phyloP scores from a whole-genome alignment of 2,113 vertebrate genomes.

The Morone chrysops region DNA sequence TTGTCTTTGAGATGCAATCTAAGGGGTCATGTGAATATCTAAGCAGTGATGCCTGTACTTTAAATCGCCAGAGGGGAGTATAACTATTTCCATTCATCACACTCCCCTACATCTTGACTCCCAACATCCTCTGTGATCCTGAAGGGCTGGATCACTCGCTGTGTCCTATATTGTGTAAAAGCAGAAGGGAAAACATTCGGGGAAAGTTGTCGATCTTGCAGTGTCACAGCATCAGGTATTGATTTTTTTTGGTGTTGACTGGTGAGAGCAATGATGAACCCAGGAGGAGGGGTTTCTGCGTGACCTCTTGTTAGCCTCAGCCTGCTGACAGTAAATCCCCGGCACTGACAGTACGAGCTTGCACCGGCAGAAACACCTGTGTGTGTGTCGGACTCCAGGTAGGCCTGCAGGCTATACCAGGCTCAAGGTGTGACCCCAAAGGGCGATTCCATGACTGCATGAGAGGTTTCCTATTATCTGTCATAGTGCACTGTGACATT shows the following conservation, averaged over 20 bases:
- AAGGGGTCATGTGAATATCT: slow-evolving; percentile 33
- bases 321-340: slow-evolving; percentile 32
- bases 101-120: slow-evolving; percentile 6
- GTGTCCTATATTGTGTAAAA: slow-evolving; percentile 37
- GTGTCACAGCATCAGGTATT: slow-evolving; percentile 38
- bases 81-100: slow-evolving; percentile 33
- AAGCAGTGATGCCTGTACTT: slow-evolving; percentile 17
- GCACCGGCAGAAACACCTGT: slow-evolving; percentile 5
- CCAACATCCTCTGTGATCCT: slow-evolving; percentile 3
- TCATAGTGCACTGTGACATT: slow-evolving; percentile 34
- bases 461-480: background rate
- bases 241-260: slow-evolving; percentile 16
- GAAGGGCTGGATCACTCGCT: slow-evolving; percentile 7
- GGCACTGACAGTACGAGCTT: slow-evolving; percentile 19
- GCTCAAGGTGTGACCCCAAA: slow-evolving; percentile 2
- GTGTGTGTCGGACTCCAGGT: background rate
- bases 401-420: background rate
- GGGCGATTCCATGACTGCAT: slow-evolving; percentile 11
- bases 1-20: slow-evolving; percentile 42
- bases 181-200: background rate
- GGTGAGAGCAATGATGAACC: slow-evolving; percentile 42
- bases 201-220: slow-evolving; percentile 1
- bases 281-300: slow-evolving; percentile 21
- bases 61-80: background rate
- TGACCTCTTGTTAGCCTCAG: slow-evolving; percentile 39